Evolutionary conservation across 2,888 invertebrate species (phyloP).

Genomic region (Plebejus anna): DNA sequence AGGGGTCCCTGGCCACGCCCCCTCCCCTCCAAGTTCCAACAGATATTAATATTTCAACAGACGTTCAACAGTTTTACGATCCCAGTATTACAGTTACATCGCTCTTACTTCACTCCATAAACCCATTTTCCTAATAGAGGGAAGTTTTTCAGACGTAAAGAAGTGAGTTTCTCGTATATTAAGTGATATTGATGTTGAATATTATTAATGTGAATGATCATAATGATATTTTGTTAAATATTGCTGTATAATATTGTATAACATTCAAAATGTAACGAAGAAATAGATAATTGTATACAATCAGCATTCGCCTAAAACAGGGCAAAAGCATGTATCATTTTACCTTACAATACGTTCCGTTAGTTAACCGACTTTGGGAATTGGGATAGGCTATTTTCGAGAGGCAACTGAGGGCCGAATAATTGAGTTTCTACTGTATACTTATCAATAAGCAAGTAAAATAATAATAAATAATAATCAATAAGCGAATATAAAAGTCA

Average conservation of each 20-base stretch:
- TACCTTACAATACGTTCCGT: background rate
- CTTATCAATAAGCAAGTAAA: too few species aligned
- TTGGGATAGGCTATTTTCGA: too few species aligned
- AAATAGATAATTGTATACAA: too few species aligned
- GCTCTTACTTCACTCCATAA: background rate
- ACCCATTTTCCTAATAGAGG: constrained; percentile 3
- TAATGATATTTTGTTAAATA: too few species aligned
- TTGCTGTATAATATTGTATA: too few species aligned
- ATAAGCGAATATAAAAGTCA: too few species aligned
- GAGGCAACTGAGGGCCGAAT: too few species aligned
- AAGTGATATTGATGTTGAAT: background rate
- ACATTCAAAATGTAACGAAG: too few species aligned
- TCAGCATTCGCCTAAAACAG: too few species aligned
- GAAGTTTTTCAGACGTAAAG: background rate
- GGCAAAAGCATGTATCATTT: too few species aligned
- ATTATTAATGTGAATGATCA: too few species aligned
- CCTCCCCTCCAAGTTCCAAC: background rate
- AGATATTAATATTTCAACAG: constrained; percentile 12
- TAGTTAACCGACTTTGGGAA: background rate
- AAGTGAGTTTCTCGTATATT: background rate
- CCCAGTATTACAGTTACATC: background rate
- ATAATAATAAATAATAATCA: background rate
- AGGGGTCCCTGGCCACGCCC: constrained; percentile 12
- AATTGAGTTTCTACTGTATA: too few species aligned
- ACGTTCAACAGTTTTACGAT: background rate